These are phyloP conservation scores for Oreochromis mossambicus DNA, from an alignment of 2,797 vertebrate species.

Conservation along the genomic window DNA sequence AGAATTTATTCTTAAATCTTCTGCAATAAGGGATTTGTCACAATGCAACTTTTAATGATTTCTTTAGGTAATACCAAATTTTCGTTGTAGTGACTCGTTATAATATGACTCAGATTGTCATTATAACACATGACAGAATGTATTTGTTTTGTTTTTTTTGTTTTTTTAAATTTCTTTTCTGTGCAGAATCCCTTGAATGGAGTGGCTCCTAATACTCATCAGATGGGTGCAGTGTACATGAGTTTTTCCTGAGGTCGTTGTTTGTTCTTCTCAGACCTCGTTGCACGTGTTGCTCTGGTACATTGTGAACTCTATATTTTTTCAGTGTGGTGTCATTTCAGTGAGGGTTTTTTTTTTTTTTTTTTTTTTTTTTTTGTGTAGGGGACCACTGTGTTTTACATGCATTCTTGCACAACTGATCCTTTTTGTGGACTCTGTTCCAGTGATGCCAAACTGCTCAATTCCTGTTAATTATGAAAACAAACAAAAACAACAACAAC, in stretches of 20 bases:
- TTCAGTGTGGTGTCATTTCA: not conserved
- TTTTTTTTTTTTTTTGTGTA: fast-evolving
- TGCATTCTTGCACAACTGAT: not conserved
- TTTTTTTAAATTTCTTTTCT: not conserved
- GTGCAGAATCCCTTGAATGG: not conserved
- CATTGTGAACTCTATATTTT: not conserved
- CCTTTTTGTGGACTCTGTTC: not conserved
- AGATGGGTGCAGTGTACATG: not conserved
- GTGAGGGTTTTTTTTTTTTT: not conserved
- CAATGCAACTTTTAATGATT: not conserved
- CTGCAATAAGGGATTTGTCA: not conserved
- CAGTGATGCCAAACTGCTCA: not conserved
- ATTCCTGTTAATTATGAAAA: not conserved
- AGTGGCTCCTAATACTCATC: not conserved
- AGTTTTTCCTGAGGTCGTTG: not conserved
- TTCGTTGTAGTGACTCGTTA: fast-evolving
- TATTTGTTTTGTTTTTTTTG: not conserved
- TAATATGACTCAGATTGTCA: not conserved
- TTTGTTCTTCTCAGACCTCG: not conserved
- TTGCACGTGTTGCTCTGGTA: not conserved
- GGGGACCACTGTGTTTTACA: not conserved
- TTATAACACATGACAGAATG: not conserved
- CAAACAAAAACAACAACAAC: not conserved
- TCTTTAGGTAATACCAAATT: not conserved
- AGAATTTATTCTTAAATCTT: not conserved